phyloP scores from a whole-genome alignment of 35 echinoderm and acorn worm genomes.

The Apostichopus parvimensis region DNA sequence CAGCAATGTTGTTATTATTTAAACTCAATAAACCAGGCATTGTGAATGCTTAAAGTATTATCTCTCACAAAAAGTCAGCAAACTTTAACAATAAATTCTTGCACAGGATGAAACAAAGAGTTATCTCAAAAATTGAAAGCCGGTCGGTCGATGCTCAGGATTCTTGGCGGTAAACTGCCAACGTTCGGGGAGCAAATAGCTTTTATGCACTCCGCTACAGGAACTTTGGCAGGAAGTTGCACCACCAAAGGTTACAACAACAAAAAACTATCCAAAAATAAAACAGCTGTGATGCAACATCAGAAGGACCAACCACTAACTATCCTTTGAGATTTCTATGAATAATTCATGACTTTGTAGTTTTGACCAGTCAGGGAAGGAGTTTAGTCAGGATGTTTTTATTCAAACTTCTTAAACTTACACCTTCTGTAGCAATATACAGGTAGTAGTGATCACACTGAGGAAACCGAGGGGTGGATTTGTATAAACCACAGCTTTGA shows the following conservation, averaged over 20 bases:
- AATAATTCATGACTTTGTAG: slow-evolving; percentile 20
- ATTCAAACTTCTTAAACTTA: slow-evolving; percentile 8
- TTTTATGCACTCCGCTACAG: slow-evolving; percentile 15
- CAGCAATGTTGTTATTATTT: slow-evolving; percentile 39
- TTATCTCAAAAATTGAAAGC: no score
- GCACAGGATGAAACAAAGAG: background rate
- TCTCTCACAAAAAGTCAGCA: background rate
- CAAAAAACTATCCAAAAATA: background rate
- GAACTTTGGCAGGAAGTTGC: slow-evolving; percentile 5
- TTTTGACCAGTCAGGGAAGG: slow-evolving; percentile 21
- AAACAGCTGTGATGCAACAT: background rate
- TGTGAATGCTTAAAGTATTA: background rate
- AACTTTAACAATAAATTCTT: background rate
- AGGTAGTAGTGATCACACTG: no score
- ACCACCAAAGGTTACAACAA: background rate
- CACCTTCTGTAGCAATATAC: background rate
- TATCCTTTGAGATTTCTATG: background rate
- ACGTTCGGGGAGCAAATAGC: background rate
- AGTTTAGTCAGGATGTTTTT: background rate
- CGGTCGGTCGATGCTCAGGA: background rate
- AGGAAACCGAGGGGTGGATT: background rate
- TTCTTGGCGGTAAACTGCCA: slow-evolving; percentile 23
- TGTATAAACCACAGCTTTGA: background rate
- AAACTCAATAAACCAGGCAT: slow-evolving; percentile 27
- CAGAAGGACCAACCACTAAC: background rate